A percentile compares a stretch with the other conserved stretches of the same genome.
Conservation (phyloP, 2,888 invertebrate genomes). For the Erebia epiphron region DNA sequence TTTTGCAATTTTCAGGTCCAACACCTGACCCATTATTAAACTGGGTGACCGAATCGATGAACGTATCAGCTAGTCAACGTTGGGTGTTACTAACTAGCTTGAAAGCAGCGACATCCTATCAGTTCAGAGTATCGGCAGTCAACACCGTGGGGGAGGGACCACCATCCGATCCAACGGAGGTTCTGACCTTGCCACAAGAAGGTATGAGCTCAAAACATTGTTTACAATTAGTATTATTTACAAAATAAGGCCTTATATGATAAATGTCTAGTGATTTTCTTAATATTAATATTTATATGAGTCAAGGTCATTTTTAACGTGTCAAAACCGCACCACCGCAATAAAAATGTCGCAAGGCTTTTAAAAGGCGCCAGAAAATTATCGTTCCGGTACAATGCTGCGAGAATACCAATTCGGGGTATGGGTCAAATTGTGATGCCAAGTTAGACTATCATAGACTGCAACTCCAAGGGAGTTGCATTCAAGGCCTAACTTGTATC, state of each 20-base stretch:
- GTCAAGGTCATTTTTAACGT: neutral
- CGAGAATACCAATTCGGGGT: too few species aligned
- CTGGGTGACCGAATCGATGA: constrained; percentile 94
- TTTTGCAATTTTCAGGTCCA: constrained; percentile 82
- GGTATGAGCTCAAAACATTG: constrained; percentile 78
- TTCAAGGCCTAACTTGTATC: too few species aligned
- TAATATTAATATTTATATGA: neutral
- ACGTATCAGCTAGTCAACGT: constrained; percentile 90
- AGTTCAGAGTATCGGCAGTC: constrained; percentile 97
- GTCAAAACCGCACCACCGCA: neutral
- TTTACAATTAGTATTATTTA: neutral
- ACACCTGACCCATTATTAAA: constrained; percentile 92
- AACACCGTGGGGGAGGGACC: constrained; percentile 98
- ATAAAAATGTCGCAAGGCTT: neutral
- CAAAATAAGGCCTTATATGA: neutral
- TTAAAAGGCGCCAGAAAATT: too few species aligned
- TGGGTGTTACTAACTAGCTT: constrained; percentile 92
- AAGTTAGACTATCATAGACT: too few species aligned
- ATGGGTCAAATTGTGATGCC: too few species aligned
- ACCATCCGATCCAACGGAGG: constrained; percentile 94
- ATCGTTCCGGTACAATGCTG: too few species aligned
- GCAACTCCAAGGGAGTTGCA: too few species aligned
- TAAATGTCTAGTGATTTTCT: neutral
- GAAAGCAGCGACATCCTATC: constrained; percentile 97
- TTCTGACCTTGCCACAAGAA: constrained; percentile 97